phyloP scores from a whole-genome alignment of 2,888 invertebrate genomes.

The Lithophane semibrunnea region DNA sequence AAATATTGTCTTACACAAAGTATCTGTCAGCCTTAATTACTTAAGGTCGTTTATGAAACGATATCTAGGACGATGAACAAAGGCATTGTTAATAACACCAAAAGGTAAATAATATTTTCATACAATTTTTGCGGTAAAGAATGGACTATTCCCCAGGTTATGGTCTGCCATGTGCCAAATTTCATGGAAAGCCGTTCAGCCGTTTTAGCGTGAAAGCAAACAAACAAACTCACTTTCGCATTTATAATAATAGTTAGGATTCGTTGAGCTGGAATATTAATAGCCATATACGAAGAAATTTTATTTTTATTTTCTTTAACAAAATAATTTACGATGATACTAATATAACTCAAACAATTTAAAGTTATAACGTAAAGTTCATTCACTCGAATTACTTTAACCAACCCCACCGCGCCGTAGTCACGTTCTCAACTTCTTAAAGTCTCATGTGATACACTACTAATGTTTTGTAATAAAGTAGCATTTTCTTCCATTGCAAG shows the following conservation, averaged over 20 bases:
- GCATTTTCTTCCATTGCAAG: constrained; percentile 36
- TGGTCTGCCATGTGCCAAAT: no score
- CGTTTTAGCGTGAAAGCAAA: no score
- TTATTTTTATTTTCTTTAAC: no score
- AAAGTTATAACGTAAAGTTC: constrained; percentile 24
- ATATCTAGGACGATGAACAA: constrained; percentile 3
- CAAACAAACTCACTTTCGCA: no score
- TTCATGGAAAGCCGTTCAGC: no score
- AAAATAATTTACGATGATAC: not conserved
- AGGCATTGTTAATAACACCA: not conserved
- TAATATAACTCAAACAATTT: not conserved
- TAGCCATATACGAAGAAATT: no score
- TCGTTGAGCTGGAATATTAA: no score
- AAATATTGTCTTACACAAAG: constrained; percentile 31
- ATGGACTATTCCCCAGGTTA: no score
- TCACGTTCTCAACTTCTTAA: constrained; percentile 58
- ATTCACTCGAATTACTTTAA: constrained; percentile 27
- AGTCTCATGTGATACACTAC: constrained; percentile 34
- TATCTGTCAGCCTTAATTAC: constrained; percentile 26
- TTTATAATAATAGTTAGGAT: no score
- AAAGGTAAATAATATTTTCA: not conserved
- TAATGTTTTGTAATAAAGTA: constrained; percentile 41
- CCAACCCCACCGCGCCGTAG: constrained; percentile 14
- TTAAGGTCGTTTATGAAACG: not conserved
- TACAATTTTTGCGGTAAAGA: not conserved